phyloP scores from a whole-genome alignment of 2,113 vertebrate species.

The Acrocephalus kingi region DNA sequence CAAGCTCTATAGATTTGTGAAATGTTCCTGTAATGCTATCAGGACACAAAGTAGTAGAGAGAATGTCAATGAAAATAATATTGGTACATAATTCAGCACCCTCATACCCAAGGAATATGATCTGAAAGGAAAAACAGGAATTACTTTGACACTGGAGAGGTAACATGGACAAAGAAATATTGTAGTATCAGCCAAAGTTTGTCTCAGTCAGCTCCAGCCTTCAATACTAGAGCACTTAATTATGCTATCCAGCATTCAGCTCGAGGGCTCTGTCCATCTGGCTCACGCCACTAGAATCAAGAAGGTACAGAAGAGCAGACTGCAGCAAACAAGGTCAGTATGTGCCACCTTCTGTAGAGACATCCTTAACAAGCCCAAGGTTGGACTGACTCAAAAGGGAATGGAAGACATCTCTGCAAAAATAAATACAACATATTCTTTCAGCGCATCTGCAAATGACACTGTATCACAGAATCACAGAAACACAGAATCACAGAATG shows the following conservation, averaged over 20 bases:
- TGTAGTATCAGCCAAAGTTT: not conserved
- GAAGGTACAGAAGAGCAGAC: conserved; percentile 19
- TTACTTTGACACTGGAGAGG: not conserved
- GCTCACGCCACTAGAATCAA: not conserved
- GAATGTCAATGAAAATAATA: not conserved
- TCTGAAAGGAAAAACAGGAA: not conserved
- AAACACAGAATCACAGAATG: not conserved
- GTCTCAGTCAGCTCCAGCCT: not conserved
- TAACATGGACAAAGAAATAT: not conserved
- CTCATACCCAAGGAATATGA: not conserved
- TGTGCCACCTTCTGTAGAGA: not conserved
- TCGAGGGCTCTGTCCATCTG: conserved; percentile 49
- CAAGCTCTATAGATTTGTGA: not conserved
- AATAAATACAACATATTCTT: not conserved
- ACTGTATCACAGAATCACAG: not conserved
- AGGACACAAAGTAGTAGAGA: not conserved
- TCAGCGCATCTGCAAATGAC: not conserved
- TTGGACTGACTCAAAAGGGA: not conserved
- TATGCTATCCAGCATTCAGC: not conserved
- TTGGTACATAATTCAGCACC: not conserved
- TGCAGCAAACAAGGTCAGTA: conserved; percentile 28
- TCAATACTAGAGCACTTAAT: conserved; percentile 11
- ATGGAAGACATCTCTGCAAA: not conserved
- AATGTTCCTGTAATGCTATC: not conserved
- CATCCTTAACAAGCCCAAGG: not conserved